Evolutionary conservation across 2,113 vertebrate genomes (phyloP).

Genomic region (Mesocricetus auratus): DNA sequence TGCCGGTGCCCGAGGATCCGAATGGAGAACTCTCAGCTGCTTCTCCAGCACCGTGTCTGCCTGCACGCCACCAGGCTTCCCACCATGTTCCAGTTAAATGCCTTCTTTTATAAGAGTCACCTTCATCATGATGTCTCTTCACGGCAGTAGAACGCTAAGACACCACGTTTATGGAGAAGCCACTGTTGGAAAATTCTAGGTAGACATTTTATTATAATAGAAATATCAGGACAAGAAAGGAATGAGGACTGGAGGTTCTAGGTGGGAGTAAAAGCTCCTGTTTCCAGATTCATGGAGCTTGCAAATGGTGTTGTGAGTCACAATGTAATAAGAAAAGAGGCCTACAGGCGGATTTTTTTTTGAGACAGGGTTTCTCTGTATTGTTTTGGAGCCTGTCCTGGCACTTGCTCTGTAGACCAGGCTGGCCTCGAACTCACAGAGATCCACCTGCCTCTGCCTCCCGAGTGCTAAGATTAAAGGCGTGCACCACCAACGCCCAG

Average conservation of each 20-base stretch:
- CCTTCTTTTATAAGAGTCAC: neutral
- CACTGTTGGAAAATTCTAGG: neutral
- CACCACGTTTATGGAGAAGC: neutral
- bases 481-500: too few species aligned
- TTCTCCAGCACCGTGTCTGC: neutral
- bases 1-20: neutral
- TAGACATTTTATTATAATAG: neutral
- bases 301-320: neutral
- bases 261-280: neutral
- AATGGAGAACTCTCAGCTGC: neutral
- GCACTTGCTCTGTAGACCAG: too few species aligned
- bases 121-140: neutral
- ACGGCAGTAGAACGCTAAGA: neutral
- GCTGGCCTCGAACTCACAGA: too few species aligned
- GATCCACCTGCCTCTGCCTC: too few species aligned
- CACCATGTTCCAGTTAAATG: neutral
- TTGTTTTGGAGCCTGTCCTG: too few species aligned
- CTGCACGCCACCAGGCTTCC: neutral
- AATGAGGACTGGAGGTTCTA: fast-evolving
- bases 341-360: neutral
- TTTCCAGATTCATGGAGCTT: neutral
- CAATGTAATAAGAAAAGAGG: neutral
- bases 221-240: neutral
- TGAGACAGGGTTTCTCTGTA: too few species aligned
- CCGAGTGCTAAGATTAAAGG: too few species aligned